Evolutionary conservation across 2,888 invertebrate species (phyloP), one percentile per base, ranked within the genome.

Genomic region (Antheraea assamensis): DNA sequence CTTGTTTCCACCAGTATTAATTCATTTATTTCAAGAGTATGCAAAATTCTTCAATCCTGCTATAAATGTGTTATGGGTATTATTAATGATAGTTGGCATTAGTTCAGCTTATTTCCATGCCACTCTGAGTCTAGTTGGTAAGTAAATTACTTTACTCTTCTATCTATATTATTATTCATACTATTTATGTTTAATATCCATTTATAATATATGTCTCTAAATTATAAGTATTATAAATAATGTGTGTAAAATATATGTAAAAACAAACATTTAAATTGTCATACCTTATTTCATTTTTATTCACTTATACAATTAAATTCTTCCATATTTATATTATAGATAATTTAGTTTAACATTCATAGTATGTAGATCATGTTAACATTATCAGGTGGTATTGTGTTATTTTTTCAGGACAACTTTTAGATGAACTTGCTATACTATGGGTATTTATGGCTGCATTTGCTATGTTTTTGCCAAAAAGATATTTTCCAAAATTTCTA

Each of bases 31-130:
- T 85, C 96, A 96, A 92, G 97, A 97, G 78, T 98, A 97, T 90
- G 96, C 97, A 24, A 95, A 96, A 81, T 96, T 96, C 83, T 96
- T 97, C 24, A 97, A 97, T 84, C 96, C 96, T 47, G 97, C 96
- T 27, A 97, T 98, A 78, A 97, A 98, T 88, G 85, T 97, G n/a
- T 95, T 98, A 64, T 98, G 98, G 97, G 93, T 96, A n/a, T 89
- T 98, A 72, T 89, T 98, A 74, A 97, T 97, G 93, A 94, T 97
- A 61, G 97, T 98, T 72, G 98, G 98, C 10, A 85, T 97, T 1
- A 96, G 97, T 81, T 97, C 97, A 52, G 97, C 97, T 76, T 98
- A 98, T 87, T 98, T 98, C 86, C 98, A 98, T 91, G 97, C 98
- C 10, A 98, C 98, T 3, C 92, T 98, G 52, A 97, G 97, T 82